Evolutionary conservation across 2,797 vertebrate genomes (phyloP).

Genomic region (Dryobates pubescens): DNA sequence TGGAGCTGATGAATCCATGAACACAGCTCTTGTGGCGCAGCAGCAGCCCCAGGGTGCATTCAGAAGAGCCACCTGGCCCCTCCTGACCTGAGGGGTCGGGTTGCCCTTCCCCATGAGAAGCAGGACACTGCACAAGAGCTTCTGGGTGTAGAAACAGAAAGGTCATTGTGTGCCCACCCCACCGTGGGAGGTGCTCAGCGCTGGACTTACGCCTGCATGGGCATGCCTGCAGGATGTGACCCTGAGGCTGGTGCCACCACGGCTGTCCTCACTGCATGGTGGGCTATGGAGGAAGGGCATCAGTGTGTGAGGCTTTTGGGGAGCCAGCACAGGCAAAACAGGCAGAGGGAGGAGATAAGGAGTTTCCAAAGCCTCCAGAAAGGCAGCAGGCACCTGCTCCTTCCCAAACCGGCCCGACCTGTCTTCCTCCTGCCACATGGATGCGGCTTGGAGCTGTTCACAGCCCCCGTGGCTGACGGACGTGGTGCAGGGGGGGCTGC

Average conservation of each 20-base stretch:
- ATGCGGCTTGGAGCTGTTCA: not conserved
- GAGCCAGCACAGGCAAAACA: not conserved
- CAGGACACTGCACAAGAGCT: not conserved
- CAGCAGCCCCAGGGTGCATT: not conserved
- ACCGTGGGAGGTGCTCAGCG: not conserved
- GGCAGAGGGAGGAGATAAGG: not conserved
- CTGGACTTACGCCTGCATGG: not conserved
- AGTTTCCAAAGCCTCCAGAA: conserved; percentile 6
- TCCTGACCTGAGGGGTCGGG: not conserved
- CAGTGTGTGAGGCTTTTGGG: not conserved
- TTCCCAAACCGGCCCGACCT: conserved; percentile 39
- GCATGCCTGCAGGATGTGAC: not conserved
- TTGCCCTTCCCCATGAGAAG: not conserved
- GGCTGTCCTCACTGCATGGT: not conserved
- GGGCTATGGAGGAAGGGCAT: rapidly evolving
- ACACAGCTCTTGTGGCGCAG: rapidly evolving
- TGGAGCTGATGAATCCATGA: too few relatives aligned
- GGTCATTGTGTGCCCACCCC: rapidly evolving
- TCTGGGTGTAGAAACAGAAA: not conserved
- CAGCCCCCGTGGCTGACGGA: rapidly evolving
- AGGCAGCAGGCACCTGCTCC: conserved; percentile 23
- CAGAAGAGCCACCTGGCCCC: rapidly evolving
- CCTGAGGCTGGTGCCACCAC: not conserved
- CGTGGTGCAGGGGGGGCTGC: not conserved
- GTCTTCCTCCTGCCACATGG: not conserved